Evolutionary conservation across 2,113 vertebrate genomes (phyloP).

Genomic region (Puntigrus tetrazona): DNA sequence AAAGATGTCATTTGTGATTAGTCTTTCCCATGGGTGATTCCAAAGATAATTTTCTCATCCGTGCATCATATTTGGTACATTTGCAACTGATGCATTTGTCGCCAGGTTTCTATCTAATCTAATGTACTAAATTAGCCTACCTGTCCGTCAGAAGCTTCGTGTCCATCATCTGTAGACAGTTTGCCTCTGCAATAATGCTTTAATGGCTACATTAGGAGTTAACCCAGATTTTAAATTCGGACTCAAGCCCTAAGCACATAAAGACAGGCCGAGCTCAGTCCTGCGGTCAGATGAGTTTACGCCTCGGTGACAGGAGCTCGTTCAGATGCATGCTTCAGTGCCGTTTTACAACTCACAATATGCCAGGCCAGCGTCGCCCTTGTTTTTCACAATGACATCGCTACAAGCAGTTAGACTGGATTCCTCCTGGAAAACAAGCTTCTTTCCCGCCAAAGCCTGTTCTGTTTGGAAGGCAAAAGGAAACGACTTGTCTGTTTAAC

Average conservation of each 20-base stretch:
- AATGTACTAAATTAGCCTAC: background rate
- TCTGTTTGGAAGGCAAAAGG: background rate
- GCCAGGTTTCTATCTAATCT: background rate
- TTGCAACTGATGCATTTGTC: background rate
- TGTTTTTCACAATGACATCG: background rate
- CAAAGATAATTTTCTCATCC: background rate
- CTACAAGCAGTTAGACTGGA: conserved; percentile 1
- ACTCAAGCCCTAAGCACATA: background rate
- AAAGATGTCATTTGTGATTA: background rate
- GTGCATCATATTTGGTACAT: background rate
- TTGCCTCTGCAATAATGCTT: background rate
- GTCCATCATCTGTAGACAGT: background rate
- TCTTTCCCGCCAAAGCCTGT: background rate
- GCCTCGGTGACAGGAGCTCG: conserved; percentile 50
- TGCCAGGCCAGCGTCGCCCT: background rate
- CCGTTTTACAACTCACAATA: background rate
- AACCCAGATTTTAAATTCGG: conserved; percentile 18
- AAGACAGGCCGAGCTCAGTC: conserved; percentile 20
- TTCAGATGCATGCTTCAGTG: conserved; percentile 23
- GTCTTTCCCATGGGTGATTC: conserved; percentile 8
- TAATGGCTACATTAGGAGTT: background rate
- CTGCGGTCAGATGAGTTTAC: conserved; percentile 65
- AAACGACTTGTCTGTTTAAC: background rate
- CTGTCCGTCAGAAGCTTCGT: background rate
- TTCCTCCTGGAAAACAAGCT: background rate